phyloP scores from a whole-genome alignment of 2,113 vertebrate species.

The Typhlomys cinereus region DNA sequence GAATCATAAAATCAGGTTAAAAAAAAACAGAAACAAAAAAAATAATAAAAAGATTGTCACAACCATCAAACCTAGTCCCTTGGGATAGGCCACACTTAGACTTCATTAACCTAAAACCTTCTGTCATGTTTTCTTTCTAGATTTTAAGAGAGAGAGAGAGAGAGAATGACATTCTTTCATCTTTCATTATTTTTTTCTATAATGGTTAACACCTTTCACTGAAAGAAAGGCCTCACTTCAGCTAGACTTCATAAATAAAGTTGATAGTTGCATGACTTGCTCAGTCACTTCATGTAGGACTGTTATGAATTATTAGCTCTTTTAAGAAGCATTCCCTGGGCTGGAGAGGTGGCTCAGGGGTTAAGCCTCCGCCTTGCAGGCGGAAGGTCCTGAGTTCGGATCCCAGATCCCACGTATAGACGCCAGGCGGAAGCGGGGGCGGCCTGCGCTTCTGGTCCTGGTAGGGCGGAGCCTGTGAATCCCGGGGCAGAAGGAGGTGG shows the following conservation, averaged over 20 bases:
- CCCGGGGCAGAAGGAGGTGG: too few species aligned
- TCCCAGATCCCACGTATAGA: too few species aligned
- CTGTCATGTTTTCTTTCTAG: not conserved
- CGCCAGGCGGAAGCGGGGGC: too few species aligned
- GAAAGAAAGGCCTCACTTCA: not conserved
- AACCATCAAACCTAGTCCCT: not conserved
- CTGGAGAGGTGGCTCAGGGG: too few species aligned
- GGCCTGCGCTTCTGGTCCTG: too few species aligned
- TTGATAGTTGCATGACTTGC: not conserved
- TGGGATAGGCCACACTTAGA: not conserved
- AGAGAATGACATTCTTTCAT: not conserved
- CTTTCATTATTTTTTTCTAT: not conserved
- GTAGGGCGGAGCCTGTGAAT: too few species aligned
- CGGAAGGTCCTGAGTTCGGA: too few species aligned
- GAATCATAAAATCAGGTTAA: constrained; percentile 2
- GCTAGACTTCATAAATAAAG: constrained; percentile 10
- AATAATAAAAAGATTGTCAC: not conserved
- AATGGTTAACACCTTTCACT: not conserved
- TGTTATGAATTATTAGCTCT: not conserved
- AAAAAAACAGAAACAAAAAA: not conserved
- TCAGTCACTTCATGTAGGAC: not conserved
- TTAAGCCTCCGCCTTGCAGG: too few species aligned
- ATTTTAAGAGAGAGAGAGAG: not conserved
- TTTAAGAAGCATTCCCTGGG: not conserved
- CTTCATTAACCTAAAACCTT: constrained; percentile 8